These are phyloP conservation scores for Otolemur garnettii DNA, from an alignment of 2,113 vertebrate genomes.

Conservation along the genomic window DNA sequence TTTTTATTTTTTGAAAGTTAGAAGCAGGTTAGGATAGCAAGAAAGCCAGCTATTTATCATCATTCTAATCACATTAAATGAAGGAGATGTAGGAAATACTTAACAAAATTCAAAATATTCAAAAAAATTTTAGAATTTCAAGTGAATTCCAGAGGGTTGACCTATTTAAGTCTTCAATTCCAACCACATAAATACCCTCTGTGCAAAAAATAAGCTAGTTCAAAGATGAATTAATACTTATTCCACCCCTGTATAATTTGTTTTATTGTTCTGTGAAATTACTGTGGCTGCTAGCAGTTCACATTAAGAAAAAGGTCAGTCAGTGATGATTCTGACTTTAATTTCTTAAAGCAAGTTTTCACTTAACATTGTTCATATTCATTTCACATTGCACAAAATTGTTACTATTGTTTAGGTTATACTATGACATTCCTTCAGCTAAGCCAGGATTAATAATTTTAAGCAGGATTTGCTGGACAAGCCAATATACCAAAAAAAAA, in stretches of 20 bases:
- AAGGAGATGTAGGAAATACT: background rate
- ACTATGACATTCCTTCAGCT: background rate
- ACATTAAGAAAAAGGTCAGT: background rate
- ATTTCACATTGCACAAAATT: background rate
- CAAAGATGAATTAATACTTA: background rate
- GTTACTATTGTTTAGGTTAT: background rate
- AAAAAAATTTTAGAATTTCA: conserved; percentile 16
- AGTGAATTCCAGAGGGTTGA: background rate
- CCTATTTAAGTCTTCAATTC: background rate
- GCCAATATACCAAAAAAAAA: background rate
- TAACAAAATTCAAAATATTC: background rate
- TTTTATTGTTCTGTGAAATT: conserved; percentile 24
- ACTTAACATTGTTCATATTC: background rate
- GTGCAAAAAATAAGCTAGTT: conserved; percentile 3
- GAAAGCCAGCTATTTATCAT: background rate
- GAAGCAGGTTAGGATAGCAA: background rate
- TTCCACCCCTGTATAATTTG: background rate
- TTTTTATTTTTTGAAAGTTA: background rate
- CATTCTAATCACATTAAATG: background rate
- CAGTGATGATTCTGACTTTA: conserved; percentile 35
- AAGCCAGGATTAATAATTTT: background rate
- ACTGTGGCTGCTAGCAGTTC: conserved; percentile 1
- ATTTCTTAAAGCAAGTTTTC: background rate
- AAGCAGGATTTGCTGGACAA: background rate
- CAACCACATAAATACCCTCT: background rate